A percentile compares a stretch with the other conserved stretches of the same genome.
Evolutionary conservation across 2,113 vertebrate genomes (phyloP).

Genomic region (Apodemus sylvaticus): DNA sequence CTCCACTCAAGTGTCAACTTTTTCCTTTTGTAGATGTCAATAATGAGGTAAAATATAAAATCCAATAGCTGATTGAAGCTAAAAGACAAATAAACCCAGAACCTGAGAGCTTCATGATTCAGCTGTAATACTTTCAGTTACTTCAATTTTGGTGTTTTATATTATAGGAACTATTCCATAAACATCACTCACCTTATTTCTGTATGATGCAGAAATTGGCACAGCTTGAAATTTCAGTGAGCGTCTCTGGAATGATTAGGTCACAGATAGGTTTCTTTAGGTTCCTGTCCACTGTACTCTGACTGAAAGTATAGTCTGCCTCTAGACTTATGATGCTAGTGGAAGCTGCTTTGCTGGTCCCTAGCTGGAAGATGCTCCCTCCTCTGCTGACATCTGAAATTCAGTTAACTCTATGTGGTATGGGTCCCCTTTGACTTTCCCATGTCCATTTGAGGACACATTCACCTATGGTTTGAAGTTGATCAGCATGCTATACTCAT

Average conservation of each 20-base stretch:
- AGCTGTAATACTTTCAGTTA: not conserved
- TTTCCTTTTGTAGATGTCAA: not conserved
- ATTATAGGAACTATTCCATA: conserved; percentile 60
- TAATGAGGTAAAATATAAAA: not conserved
- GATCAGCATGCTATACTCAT: not conserved
- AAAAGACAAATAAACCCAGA: not conserved
- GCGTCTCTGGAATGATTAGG: conserved; percentile 77
- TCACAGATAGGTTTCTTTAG: conserved; percentile 80
- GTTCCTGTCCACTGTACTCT: conserved; percentile 57
- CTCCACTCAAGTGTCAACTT: not conserved
- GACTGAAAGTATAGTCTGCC: conserved; percentile 53
- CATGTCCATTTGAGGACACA: not conserved
- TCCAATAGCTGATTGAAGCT: not conserved
- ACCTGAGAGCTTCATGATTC: not conserved
- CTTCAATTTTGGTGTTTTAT: not conserved
- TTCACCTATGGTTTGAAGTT: not conserved
- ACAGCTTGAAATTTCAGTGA: conserved; percentile 72
- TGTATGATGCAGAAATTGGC: conserved; percentile 37
- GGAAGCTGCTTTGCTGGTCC: not conserved
- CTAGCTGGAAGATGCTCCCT: not conserved
- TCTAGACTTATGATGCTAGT: not conserved
- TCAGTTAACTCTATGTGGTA: not conserved
- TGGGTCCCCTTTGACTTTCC: not conserved
- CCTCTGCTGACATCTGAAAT: not conserved
- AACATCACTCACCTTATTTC: conserved; percentile 43